Evolutionary conservation across 2,113 vertebrate species (phyloP).

Genomic region (Scatophagus argus): DNA sequence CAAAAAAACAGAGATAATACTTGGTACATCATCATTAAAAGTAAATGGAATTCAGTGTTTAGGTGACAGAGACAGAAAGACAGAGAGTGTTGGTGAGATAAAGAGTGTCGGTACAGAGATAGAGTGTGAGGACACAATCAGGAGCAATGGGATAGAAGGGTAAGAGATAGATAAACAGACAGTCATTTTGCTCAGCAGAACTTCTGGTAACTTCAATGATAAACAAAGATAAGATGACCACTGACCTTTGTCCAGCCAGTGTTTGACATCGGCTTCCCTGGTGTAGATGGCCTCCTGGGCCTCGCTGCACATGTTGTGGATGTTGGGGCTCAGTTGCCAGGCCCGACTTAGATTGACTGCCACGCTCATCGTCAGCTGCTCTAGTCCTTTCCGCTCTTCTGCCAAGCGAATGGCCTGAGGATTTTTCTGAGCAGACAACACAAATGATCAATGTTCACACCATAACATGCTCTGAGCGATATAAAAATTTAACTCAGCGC

Average conservation of each 20-base stretch:
- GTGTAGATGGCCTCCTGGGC: slow-evolving; percentile 93
- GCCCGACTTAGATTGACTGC: slow-evolving; percentile 92
- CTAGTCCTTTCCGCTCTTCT: slow-evolving; percentile 89
- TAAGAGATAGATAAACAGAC: neutral
- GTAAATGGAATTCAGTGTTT: slow-evolving; percentile 21
- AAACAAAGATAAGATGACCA: slow-evolving; percentile 51
- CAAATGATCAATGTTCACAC: neutral
- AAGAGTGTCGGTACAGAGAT: neutral
- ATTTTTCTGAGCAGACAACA: slow-evolving; percentile 88
- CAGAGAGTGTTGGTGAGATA: slow-evolving; percentile 4
- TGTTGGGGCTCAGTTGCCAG: slow-evolving; percentile 90
- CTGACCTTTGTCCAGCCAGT: slow-evolving; percentile 94
- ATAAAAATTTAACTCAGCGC: neutral
- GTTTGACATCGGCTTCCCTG: slow-evolving; percentile 90
- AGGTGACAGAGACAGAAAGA: slow-evolving; percentile 18
- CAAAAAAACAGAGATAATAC: slow-evolving; percentile 18
- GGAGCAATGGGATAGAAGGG: neutral
- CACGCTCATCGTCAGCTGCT: slow-evolving; percentile 91
- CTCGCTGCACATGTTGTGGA: slow-evolving; percentile 93
- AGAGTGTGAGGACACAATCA: neutral
- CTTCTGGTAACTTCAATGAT: neutral
- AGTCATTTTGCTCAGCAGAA: neutral
- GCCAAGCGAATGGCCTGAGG: slow-evolving; percentile 91
- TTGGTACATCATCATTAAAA: neutral
- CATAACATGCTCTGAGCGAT: neutral